phyloP scores from a whole-genome alignment of 2,797 vertebrate species.

The Oreochromis grahami region DNA sequence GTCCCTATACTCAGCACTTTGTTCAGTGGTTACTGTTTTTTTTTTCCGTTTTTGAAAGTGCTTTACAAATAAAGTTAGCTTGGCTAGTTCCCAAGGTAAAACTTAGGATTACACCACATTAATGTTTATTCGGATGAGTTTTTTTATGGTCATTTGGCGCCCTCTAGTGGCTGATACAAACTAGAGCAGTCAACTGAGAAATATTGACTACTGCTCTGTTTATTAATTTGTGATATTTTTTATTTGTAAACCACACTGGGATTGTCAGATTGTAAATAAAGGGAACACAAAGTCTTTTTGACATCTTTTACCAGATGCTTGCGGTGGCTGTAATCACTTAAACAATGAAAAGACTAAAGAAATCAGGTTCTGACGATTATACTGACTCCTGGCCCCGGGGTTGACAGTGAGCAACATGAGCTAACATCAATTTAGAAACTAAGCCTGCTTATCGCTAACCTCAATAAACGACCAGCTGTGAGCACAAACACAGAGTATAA shows the following conservation, averaged over 20 bases:
- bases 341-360: no score
- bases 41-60: background rate
- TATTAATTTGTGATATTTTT: background rate
- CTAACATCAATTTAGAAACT: accelerated
- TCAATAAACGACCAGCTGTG: background rate
- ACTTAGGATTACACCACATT: background rate
- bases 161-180: background rate
- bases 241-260: background rate
- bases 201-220: background rate
- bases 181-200: background rate
- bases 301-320: background rate
- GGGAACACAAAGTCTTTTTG: accelerated
- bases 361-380: background rate
- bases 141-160: background rate
- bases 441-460: background rate
- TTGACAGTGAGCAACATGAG: background rate
- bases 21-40: background rate
- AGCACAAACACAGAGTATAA: background rate
- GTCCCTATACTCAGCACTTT: background rate
- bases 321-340: background rate
- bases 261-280: background rate
- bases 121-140: background rate
- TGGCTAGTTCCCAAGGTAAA: background rate
- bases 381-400: background rate
- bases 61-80: background rate